Evolutionary conservation across 2,113 vertebrate genomes (phyloP), one percentile per base, ranked within the genome.

Genomic region (Ceyx margarethae): DNA sequence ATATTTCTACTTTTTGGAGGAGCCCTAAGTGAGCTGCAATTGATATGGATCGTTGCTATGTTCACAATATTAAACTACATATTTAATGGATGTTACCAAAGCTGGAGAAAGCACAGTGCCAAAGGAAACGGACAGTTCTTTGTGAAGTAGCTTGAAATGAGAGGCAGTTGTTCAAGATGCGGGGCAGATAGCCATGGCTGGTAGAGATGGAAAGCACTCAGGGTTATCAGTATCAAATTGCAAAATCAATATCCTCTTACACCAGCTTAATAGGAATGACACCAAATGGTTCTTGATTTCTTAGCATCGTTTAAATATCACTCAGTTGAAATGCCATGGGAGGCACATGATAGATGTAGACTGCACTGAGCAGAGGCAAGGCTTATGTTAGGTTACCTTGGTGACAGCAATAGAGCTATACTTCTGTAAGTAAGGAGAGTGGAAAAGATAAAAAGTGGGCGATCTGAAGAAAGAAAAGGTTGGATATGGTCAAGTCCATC

Each of bases 171-270:
- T 64, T 93, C 40, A 72, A 68, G 81, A 76, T 28, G 53, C 0
- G 0, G n/a, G 66, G n/a, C 62, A 76, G 61, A 93, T 61, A 89
- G 53, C 72, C 26, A 14, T 19, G 35, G 72, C 56, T 85, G 15
- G 56, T 67, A 68, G 74, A n/a, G 23, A 60, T 89, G 35, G 65
- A 81, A 90, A 74, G 33, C 0, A 0, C 53, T 78, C 77, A 79
- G 69, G 35, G 69, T 92, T 92, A 84, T 94, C 91, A 84, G 77
- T 78, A 81, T 84, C 45, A 78, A 79, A 94, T 61, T 91, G 69
- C 71, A 96, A 94, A 93, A 94, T 93, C 94, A 81, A 93, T 94
- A 93, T 91, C 50, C 62, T 89, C 50, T 94, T 93, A 87, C 74
- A 84, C n/a, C 57, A 79, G 43, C 48, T 96, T 92, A 74, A 68